These are phyloP conservation scores for Andrena marginata DNA, from an alignment of 2,888 invertebrate genomes.

Conservation along the genomic window DNA sequence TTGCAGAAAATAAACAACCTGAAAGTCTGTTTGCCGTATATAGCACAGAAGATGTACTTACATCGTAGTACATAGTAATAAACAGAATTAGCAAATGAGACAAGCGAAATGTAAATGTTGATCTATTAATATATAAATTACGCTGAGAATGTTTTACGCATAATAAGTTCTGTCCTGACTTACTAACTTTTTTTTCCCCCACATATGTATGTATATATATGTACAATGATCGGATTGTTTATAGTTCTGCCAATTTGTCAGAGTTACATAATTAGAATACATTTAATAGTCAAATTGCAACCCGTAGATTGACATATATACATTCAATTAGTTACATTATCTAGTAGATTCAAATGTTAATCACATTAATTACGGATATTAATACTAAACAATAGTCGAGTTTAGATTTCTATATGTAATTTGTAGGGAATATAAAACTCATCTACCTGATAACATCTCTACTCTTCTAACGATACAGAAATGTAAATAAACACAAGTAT, in stretches of 20 bases:
- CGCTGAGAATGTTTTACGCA: conserved; percentile 41
- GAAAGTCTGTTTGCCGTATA: conserved; percentile 15
- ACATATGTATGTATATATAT: conserved; percentile 41
- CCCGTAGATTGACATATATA: conserved; percentile 70
- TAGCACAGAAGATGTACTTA: conserved; percentile 27
- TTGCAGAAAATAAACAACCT: conserved; percentile 31
- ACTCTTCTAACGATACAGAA: conserved; percentile 13
- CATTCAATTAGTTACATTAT: conserved; percentile 67
- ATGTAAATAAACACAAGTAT: conserved; percentile 21
- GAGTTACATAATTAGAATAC: conserved; percentile 64
- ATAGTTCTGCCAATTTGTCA: conserved; percentile 55
- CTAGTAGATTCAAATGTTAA: conserved; percentile 62
- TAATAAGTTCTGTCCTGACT: conserved; percentile 35
- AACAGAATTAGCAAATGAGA: conserved; percentile 46
- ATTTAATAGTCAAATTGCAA: conserved; percentile 71
- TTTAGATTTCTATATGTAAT: conserved; percentile 64
- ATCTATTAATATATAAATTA: conserved; percentile 41
- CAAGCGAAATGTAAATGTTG: conserved; percentile 23
- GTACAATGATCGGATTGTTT: conserved; percentile 58
- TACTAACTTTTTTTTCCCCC: conserved; percentile 25
- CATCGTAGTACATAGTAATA: conserved; percentile 17
- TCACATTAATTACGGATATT: conserved; percentile 70
- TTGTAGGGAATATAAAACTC: conserved; percentile 62
- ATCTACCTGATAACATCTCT: conserved; percentile 71
- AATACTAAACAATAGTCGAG: conserved; percentile 65